phyloP scores from a whole-genome alignment of 2,888 invertebrate species.

The Agrotis ipsilon region DNA sequence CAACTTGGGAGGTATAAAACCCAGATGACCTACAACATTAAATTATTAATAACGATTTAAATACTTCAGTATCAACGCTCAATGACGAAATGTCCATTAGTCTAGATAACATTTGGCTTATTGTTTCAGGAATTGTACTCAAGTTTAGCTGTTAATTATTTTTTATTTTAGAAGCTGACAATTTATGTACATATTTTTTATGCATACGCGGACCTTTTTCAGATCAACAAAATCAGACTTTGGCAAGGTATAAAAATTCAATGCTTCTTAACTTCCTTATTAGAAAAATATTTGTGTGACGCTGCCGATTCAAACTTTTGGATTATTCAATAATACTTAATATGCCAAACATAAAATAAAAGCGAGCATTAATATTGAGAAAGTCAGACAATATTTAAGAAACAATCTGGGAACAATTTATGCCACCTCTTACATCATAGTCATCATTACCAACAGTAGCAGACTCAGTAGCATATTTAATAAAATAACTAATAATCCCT shows the following conservation, averaged over 20 bases:
- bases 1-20: conserved; percentile 56
- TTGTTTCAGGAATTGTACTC: conserved; percentile 41
- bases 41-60: conserved; percentile 16
- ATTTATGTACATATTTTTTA: neutral
- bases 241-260: neutral
- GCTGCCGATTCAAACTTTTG: too few relatives aligned
- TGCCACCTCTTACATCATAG: too few relatives aligned
- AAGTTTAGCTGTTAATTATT: conserved; percentile 27
- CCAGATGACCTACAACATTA: conserved; percentile 17
- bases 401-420: neutral
- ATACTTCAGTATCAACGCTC: conserved; percentile 30
- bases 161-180: conserved; percentile 26
- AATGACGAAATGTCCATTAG: conserved; percentile 39
- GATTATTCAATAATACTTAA: too few relatives aligned
- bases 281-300: neutral
- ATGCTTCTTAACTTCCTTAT: neutral
- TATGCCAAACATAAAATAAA: too few relatives aligned
- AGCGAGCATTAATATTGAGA: too few relatives aligned
- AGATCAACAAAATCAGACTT: neutral
- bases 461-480: neutral
- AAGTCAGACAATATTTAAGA: neutral
- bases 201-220: neutral
- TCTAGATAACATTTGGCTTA: conserved; percentile 58
- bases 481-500: neutral
- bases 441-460: neutral